Evolutionary conservation across 2,797 vertebrate species (phyloP), one percentile per base, ranked within the genome.

Genomic region (Tragopan temminckii): DNA sequence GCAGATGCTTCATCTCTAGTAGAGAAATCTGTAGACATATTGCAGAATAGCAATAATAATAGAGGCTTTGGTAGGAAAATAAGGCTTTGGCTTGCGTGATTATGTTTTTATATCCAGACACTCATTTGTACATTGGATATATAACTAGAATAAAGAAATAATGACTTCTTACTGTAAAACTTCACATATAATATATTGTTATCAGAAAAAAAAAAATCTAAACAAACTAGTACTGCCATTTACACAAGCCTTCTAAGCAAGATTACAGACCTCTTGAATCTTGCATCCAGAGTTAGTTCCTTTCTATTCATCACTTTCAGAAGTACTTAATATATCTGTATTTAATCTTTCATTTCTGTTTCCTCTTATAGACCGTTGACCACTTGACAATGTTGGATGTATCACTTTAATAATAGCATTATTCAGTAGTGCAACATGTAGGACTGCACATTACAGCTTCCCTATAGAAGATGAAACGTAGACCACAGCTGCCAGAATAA

Each of bases 41-140:
- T 95, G 86, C 67, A 74, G 88, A 95, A 63, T 48, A 92, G 59
- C 46, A 92, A 69, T 84, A 91, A 76, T 93, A 90, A 92, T 29
- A 76, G 64, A 81, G 59, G 58, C 33, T 89, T 89, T 43, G 46
- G 43, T 90, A 87, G 59, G 43, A 86, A 42, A 43, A 74, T 74
- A 29, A 80, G 35, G 33, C 43, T 70, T 90, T 85, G 75, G 35
- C 57, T 79, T 77, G 42, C 43, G 13, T 43, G 9, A 79, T 38
- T 79, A 43, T 67, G 46, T 58, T 86, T 43, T 79, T 86, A 70
- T 27, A 88, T 81, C 38, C 59, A 66, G 66, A 59, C 11, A 40
- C n/a, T 69, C 81, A 88, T 84, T 91, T 86, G 14, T 43, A 61
- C 36, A 14, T 23, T 2, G 4, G 69, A 74, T 50, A 24, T 29